Evolutionary conservation across 2,113 vertebrate genomes (phyloP), one percentile per base, ranked within the genome.

Genomic region (Catharus bicknelli): DNA sequence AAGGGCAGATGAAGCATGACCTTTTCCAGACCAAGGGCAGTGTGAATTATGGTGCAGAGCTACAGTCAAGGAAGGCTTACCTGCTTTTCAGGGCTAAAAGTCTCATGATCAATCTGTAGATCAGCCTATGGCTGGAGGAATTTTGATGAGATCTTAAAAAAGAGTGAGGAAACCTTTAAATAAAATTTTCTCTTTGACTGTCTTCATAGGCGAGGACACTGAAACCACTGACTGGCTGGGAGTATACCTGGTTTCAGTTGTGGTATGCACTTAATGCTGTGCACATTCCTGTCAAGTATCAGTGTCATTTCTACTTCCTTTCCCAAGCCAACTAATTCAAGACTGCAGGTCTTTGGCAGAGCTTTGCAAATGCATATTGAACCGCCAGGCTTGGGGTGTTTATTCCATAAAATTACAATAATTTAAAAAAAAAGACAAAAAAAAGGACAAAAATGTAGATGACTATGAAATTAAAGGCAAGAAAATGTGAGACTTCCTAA

Each of bases 221-320:
- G 91, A 95, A 94, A 87, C 74, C 29, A 11, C 54, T 85, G 1
- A 1, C 29, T 74, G 72, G 5, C 17, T 70, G 59, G 30, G 21
- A 93, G 76, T n/a, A 22, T 62, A 73, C 68, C 73, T 74, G 34
- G 29, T 90, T 90, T 94, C 59, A 55, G 5, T 14, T 86, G 68
- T 75, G 80, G 93, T 77, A 51, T 88, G 64, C 70, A 22, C 7
- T 13, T 88, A 62, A 70, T 2, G 5, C 47, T 77, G 23, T 54
- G 68, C 50, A 40, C 47, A n/a, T 94, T 94, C 64, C 51, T 0
- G 0, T 22, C 2, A 3, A 42, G 80, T 64, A 83, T 73, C 73
- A 47, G 42, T 92, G 72, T 74, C 51, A 34, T 66, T 75, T 43
- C 50, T 72, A 12, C 16, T 61, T 66, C 67, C 55, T 86, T 42